Conservation (phyloP, 2,113 vertebrate species). For the Litocranius walleri region DNA sequence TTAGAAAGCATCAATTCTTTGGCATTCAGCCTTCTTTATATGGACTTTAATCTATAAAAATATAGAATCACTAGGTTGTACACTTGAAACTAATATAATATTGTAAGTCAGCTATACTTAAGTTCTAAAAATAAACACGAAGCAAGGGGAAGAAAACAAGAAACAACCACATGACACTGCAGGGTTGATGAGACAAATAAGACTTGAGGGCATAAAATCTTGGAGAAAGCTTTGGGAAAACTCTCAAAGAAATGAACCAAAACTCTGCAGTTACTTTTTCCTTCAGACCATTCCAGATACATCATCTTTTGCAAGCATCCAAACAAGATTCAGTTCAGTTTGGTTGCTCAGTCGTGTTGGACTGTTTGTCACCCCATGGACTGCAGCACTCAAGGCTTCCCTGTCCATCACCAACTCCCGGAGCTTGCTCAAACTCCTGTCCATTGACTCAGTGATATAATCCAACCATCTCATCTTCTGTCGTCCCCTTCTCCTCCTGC, state of each 20-base stretch:
- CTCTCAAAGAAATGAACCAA: not conserved
- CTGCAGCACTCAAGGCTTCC: not conserved
- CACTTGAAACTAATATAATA: not conserved
- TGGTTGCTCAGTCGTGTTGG: accelerated
- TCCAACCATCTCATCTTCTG: not conserved
- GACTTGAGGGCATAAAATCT: not conserved
- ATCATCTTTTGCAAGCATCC: not conserved
- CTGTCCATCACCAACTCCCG: not conserved
- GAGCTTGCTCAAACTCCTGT: not conserved
- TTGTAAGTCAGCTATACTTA: not conserved
- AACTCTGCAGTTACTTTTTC: not conserved
- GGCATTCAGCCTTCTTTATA: not conserved
- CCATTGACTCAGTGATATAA: not conserved
- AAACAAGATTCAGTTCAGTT: not conserved
- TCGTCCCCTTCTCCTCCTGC: not conserved
- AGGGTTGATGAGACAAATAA: not conserved
- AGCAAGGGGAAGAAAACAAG: not conserved
- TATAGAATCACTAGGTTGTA: not conserved
- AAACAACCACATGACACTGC: not conserved
- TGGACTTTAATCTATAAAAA: not conserved
- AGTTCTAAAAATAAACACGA: not conserved
- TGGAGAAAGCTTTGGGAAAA: not conserved
- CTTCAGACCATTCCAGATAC: not conserved
- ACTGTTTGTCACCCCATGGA: not conserved
- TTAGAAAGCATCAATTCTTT: not conserved